Evolutionary conservation across 1,140 invertebrate species (phyloP).

Genomic region (Lordiphosa collinella): DNA sequence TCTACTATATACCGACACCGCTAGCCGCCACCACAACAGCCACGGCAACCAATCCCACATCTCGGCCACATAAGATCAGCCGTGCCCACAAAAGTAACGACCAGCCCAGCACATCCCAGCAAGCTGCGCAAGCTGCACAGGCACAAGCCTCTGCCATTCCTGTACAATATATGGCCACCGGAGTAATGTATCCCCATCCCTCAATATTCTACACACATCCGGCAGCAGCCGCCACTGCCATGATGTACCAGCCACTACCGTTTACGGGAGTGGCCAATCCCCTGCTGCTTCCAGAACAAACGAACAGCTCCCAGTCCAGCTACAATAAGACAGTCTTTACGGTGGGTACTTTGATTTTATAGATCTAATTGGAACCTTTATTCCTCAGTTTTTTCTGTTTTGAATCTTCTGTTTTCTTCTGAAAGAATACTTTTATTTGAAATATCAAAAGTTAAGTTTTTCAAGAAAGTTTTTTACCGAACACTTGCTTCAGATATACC

Average conservation of each 20-base stretch:
- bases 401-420: too few relatives aligned
- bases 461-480: too few relatives aligned
- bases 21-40: slow-evolving; percentile 23
- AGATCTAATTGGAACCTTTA: too few relatives aligned
- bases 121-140: slow-evolving; percentile 37
- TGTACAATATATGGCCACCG: slow-evolving; percentile 81
- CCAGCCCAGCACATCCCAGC: slow-evolving; percentile 49
- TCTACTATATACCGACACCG: slow-evolving; percentile 83
- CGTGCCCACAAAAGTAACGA: slow-evolving; percentile 24
- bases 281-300: slow-evolving; percentile 44
- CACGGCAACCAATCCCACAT: neutral
- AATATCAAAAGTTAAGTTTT: too few relatives aligned
- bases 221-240: slow-evolving; percentile 59
- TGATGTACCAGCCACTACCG: slow-evolving; percentile 74
- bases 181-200: slow-evolving; percentile 81
- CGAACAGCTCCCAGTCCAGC: slow-evolving; percentile 8
- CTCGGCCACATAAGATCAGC: slow-evolving; percentile 5
- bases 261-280: slow-evolving; percentile 57
- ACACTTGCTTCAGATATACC: too few relatives aligned
- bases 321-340: slow-evolving; percentile 47
- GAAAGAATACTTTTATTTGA: too few relatives aligned
- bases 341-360: slow-evolving; percentile 15
- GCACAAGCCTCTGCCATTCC: slow-evolving; percentile 50
- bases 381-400: too few relatives aligned
- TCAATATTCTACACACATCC: slow-evolving; percentile 75